Evolutionary conservation across 1,140 invertebrate genomes (phyloP).

Genomic region (Ceratina australensis): DNA sequence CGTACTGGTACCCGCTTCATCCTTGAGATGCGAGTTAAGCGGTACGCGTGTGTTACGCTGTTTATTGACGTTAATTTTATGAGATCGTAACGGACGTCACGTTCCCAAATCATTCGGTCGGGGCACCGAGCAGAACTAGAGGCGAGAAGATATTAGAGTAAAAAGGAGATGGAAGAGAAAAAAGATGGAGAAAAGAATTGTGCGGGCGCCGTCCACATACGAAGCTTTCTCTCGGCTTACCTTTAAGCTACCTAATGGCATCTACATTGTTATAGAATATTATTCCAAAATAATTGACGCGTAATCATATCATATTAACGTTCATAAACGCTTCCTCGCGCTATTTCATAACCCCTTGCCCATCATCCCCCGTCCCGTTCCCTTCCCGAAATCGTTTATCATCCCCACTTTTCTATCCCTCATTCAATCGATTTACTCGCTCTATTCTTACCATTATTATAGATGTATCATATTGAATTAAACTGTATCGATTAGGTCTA

Average conservation of each 20-base stretch:
- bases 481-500: slow-evolving; percentile 57
- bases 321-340: slow-evolving; percentile 61
- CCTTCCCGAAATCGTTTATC: neutral
- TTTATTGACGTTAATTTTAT: slow-evolving; percentile 17
- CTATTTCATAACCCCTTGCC: slow-evolving; percentile 21
- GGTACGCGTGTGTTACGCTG: neutral
- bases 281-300: slow-evolving; percentile 66
- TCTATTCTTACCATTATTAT: slow-evolving; percentile 65
- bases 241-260: slow-evolving; percentile 56
- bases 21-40: neutral
- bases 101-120: slow-evolving; percentile 57
- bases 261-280: slow-evolving; percentile 65
- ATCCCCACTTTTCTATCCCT: neutral
- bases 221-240: slow-evolving; percentile 67
- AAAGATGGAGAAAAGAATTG: slow-evolving; percentile 34
- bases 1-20: slow-evolving; percentile 13
- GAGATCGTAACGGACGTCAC: neutral
- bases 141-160: slow-evolving; percentile 29
- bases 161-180: neutral
- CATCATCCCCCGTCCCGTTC: neutral
- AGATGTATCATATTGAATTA: slow-evolving; percentile 67
- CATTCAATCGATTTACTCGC: slow-evolving; percentile 54
- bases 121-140: slow-evolving; percentile 29
- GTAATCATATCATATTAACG: slow-evolving; percentile 71
- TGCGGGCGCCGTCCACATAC: slow-evolving; percentile 72